Conservation (phyloP, 2,888 invertebrate genomes). For the Phengaris arion region DNA sequence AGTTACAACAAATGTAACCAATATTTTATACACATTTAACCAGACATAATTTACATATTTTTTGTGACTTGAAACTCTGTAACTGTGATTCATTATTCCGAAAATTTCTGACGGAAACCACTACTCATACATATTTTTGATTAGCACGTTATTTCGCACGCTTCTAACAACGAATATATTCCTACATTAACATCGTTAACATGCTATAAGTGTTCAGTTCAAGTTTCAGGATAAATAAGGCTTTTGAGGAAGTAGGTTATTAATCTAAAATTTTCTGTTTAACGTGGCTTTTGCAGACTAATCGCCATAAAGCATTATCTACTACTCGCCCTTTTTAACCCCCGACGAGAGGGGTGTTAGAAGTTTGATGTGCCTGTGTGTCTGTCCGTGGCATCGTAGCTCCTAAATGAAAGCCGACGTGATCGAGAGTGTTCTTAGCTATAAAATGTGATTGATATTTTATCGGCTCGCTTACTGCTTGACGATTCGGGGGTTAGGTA, state of each 20-base stretch:
- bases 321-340: no score
- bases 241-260: not conserved
- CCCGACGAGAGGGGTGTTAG: no score
- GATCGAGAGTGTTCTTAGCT: no score
- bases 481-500: no score
- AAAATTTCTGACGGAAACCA: constrained; percentile 41
- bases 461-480: no score
- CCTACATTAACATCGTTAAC: not conserved
- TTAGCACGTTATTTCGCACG: constrained; percentile 29
- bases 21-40: constrained; percentile 7
- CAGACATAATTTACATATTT: not conserved
- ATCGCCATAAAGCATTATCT: no score
- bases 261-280: no score
- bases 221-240: not conserved
- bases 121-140: constrained; percentile 28
- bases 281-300: no score
- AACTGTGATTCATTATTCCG: constrained; percentile 44
- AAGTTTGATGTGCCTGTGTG: no score
- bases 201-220: not conserved
- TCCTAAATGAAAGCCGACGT: no score
- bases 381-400: no score
- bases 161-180: not conserved
- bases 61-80: not conserved
- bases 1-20: not conserved
- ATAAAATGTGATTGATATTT: no score